These are phyloP conservation scores for Chironex yamaguchii DNA, from an alignment of 30 jellyfish, hydroid and myxozoan species.

Conservation along the genomic window DNA sequence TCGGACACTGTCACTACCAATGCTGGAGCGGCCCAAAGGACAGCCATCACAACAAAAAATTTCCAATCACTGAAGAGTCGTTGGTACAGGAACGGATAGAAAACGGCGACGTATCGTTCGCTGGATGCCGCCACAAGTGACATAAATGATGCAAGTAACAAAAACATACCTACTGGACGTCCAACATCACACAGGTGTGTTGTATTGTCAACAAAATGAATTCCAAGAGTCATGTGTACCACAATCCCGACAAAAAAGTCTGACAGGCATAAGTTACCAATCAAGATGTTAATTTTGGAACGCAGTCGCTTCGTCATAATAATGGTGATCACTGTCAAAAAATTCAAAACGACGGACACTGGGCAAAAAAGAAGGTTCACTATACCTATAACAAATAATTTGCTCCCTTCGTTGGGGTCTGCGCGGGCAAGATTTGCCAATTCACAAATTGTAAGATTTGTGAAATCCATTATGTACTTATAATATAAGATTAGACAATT, in stretches of 20 bases:
- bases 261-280: conserved; percentile 49
- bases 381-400: neutral
- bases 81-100: conserved; percentile 47
- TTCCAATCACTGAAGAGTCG: neutral
- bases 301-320: conserved; percentile 22
- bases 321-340: conserved; percentile 4
- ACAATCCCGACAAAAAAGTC: conserved; percentile 9
- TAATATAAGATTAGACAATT: too few species aligned
- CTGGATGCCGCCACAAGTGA: conserved; percentile 28
- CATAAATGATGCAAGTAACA: conserved; percentile 5
- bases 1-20: neutral
- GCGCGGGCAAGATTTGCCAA: neutral
- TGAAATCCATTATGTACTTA: too few species aligned
- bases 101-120: conserved; percentile 53
- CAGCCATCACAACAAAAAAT: neutral
- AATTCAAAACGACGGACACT: conserved; percentile 9
- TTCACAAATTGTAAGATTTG: neutral
- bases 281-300: conserved; percentile 2
- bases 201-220: neutral
- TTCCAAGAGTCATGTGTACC: conserved; percentile 13
- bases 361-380: neutral
- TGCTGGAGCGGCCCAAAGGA: conserved; percentile 58
- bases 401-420: neutral
- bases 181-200: neutral
- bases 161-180: conserved; percentile 17